phyloP scores from a whole-genome alignment of 1,140 invertebrate species.

The Drosophila sp. region DNA sequence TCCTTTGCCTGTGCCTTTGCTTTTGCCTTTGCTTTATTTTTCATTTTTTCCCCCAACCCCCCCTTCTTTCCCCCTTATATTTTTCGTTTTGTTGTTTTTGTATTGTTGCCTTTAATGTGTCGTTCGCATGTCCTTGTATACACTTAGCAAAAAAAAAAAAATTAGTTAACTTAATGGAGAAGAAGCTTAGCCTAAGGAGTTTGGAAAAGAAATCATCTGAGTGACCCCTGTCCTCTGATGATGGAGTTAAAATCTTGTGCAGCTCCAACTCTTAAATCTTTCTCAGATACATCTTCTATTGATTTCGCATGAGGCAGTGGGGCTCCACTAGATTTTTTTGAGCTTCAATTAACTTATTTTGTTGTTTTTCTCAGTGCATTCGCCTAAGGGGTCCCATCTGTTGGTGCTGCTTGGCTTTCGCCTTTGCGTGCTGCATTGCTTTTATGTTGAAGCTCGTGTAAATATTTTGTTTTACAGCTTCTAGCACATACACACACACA shows the following conservation, averaged over 20 bases:
- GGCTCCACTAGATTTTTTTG: too few species aligned
- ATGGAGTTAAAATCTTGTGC: too few species aligned
- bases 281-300: too few species aligned
- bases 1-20: too few species aligned
- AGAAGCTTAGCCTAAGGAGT: not conserved
- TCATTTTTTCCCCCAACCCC: conserved; percentile 16
- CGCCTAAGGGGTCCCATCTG: conserved; percentile 26
- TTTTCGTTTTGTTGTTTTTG: conserved; percentile 26
- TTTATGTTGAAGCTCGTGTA: conserved; percentile 71
- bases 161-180: not conserved
- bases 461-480: conserved; percentile 80
- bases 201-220: too few species aligned
- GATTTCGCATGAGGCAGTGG: too few species aligned
- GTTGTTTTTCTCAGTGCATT: conserved; percentile 15
- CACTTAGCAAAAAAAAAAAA: not conserved
- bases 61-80: too few species aligned
- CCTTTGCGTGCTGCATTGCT: conserved; percentile 61
- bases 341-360: not conserved
- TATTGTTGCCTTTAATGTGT: conserved; percentile 73
- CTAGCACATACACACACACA: conserved; percentile 47
- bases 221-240: too few species aligned
- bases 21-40: conserved; percentile 8
- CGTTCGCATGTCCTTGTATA: conserved; percentile 69
- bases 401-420: conserved; percentile 11
- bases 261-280: too few species aligned